Conservation (phyloP, 2,888 invertebrate species). For the Bimastos eiseni region DNA sequence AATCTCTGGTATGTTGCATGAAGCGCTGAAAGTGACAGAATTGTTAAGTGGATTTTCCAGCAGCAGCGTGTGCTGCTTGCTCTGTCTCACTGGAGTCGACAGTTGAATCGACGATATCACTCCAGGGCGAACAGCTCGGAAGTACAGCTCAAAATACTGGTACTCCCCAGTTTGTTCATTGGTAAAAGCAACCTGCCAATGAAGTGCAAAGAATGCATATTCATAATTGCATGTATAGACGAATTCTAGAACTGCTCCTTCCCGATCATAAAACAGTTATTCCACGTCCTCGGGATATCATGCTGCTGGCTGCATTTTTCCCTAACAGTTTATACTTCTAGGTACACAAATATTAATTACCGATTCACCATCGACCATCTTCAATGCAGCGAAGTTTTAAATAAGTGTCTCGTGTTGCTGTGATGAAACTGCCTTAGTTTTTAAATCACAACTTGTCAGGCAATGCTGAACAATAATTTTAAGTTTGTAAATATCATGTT, state of each 20-base stretch:
- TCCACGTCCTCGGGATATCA: no score
- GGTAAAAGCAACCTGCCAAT: slow-evolving; percentile 56
- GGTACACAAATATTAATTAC: background rate
- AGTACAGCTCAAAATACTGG: slow-evolving; percentile 59
- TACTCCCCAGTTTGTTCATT: slow-evolving; percentile 61
- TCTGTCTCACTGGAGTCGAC: slow-evolving; percentile 60
- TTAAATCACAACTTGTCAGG: background rate
- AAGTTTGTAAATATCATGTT: background rate
- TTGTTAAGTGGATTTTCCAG: slow-evolving; percentile 59
- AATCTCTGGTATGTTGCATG: slow-evolving; percentile 56
- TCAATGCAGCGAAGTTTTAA: background rate
- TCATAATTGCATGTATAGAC: background rate
- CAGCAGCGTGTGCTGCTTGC: slow-evolving; percentile 55
- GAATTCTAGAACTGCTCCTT: no score
- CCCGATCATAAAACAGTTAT: no score
- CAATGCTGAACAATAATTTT: background rate
- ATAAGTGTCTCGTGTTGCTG: background rate
- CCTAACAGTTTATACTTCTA: no score
- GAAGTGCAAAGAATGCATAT: background rate
- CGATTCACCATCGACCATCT: background rate
- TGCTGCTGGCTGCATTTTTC: no score
- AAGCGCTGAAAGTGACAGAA: slow-evolving; percentile 55
- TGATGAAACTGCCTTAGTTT: background rate
- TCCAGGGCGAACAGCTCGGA: slow-evolving; percentile 56
- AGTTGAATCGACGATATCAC: slow-evolving; percentile 56